These are phyloP conservation scores for Hippasteria phrygiana DNA, from an alignment of 53 echinoderm and acorn worm species.

Conservation along the genomic window DNA sequence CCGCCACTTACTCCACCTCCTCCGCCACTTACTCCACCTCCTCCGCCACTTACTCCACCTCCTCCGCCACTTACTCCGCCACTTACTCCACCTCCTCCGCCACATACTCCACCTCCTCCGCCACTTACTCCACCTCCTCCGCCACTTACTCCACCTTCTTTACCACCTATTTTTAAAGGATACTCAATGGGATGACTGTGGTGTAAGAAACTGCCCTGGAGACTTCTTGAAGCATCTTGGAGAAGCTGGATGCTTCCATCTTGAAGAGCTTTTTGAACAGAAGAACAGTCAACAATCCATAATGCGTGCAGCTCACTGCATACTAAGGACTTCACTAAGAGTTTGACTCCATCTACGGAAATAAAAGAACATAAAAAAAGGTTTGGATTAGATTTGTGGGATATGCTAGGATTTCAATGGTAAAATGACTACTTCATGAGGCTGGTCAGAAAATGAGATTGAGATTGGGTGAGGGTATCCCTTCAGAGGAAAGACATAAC, in stretches of 20 bases:
- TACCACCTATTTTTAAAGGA: slow-evolving; percentile 17
- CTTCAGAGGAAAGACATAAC: too few species aligned
- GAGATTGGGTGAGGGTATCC: too few species aligned
- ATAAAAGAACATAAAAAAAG: not conserved
- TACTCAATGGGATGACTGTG: slow-evolving; percentile 11
- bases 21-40: too few species aligned
- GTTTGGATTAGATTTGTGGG: too few species aligned
- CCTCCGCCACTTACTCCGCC: too few species aligned
- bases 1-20: too few species aligned
- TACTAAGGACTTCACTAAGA: slow-evolving; percentile 44
- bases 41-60: too few species aligned
- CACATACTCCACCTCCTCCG: too few species aligned
- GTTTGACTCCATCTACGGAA: slow-evolving; percentile 64
- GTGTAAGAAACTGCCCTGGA: slow-evolving; percentile 20
- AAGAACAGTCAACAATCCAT: slow-evolving; percentile 67
- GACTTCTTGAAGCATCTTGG: slow-evolving; percentile 15
- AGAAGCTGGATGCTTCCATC: slow-evolving; percentile 24
- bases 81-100: too few species aligned
- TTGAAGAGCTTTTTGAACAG: slow-evolving; percentile 53
- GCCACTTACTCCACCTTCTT: not conserved
- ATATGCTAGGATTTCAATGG: too few species aligned
- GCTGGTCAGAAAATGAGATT: too few species aligned
- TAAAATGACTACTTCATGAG: too few species aligned
- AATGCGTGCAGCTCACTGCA: slow-evolving; percentile 32
- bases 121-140: not conserved